phyloP scores from a whole-genome alignment of 2,797 vertebrate species.

The Hippopotamyrus pictus region DNA sequence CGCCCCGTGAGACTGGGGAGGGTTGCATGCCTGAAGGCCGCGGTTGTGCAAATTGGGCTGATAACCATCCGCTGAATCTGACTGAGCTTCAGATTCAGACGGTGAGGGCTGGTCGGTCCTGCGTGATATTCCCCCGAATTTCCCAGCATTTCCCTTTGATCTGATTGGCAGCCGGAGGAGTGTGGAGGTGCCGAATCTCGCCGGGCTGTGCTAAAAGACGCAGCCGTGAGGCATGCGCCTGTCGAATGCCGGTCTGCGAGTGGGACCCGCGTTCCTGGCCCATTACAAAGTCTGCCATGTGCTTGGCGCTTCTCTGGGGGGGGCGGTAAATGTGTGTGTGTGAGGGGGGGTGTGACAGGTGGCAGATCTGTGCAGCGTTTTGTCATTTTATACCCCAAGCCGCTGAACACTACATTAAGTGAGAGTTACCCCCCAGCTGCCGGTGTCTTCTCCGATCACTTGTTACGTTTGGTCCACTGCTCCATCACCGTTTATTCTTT shows the following conservation, averaged over 20 bases:
- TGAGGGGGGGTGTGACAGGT: not conserved
- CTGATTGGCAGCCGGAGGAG: not conserved
- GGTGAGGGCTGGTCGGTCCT: conserved; percentile 28
- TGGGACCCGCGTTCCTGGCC: not conserved
- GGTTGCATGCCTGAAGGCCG: conserved; percentile 16
- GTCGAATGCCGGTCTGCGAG: not conserved
- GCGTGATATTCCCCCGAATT: not conserved
- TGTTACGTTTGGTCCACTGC: not conserved
- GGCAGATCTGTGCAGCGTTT: not conserved
- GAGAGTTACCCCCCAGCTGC: not conserved
- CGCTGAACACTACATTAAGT: not conserved
- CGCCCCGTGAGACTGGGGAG: not conserved
- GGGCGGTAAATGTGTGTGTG: not conserved
- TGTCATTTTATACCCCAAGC: not conserved
- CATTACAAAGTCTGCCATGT: not conserved
- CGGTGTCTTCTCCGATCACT: not conserved
- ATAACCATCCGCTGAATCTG: conserved; percentile 44
- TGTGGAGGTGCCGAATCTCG: not conserved
- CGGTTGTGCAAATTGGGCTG: conserved; percentile 35
- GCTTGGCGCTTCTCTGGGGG: not conserved
- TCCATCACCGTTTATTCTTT: not conserved
- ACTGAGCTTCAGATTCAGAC: conserved; percentile 30
- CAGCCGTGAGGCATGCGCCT: not conserved
- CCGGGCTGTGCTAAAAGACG: not conserved
- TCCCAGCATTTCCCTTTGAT: not conserved